Percentiles rank a stretch among this genome's conserved stretches.
Evolutionary conservation across 2,113 vertebrate species (phyloP).

Genomic region (Sporophila hypoxantha): DNA sequence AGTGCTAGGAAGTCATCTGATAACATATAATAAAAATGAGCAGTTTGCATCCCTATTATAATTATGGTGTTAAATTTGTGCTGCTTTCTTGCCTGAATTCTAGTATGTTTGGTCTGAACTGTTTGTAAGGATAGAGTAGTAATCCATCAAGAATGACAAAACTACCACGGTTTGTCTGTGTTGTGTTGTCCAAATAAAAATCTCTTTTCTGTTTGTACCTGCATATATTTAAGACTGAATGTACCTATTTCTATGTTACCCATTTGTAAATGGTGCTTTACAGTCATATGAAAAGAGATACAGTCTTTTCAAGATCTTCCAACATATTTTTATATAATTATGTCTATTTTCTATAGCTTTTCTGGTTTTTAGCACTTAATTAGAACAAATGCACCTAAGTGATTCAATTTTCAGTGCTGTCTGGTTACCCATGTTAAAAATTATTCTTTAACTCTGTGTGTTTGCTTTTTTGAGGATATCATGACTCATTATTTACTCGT

Average conservation of each 20-base stretch:
- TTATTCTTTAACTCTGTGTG: slow-evolving; percentile 45
- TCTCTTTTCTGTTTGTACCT: neutral
- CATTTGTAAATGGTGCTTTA: neutral
- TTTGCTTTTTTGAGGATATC: slow-evolving; percentile 52
- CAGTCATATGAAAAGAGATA: neutral
- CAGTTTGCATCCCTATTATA: neutral
- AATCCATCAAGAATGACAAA: neutral
- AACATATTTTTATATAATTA: neutral
- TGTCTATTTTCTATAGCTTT: neutral
- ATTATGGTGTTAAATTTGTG: neutral
- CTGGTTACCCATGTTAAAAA: slow-evolving; percentile 8
- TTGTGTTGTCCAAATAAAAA: neutral
- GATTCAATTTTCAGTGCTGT: slow-evolving; percentile 13
- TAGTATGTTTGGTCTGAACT: neutral
- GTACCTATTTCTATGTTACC: neutral
- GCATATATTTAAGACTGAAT: neutral
- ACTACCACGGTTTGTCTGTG: neutral
- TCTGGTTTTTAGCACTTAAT: neutral
- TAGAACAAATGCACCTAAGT: neutral
- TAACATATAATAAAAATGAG: neutral
- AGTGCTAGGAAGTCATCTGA: neutral
- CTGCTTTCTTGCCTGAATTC: neutral
- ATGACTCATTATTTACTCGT: slow-evolving; percentile 57
- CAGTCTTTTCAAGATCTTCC: neutral
- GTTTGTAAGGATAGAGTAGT: neutral